Conservation (phyloP, 2,888 invertebrate genomes). For the Stenichneumon culpator region DNA sequence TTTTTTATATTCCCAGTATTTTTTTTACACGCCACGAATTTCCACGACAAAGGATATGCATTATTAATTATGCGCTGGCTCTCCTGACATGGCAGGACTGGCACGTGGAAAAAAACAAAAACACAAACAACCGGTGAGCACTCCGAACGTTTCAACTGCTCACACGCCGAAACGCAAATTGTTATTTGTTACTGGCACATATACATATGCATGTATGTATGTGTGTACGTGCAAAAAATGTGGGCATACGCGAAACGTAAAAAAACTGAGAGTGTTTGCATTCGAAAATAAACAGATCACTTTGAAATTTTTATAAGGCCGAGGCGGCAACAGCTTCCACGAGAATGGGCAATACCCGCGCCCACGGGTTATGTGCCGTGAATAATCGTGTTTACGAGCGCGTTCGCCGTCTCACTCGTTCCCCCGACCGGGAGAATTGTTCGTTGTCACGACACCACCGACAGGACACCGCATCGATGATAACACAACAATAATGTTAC, state of each 20-base stretch:
- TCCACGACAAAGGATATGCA: constrained; percentile 35
- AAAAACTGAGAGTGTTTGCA: constrained; percentile 3
- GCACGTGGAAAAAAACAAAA: background rate
- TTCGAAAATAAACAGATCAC: constrained; percentile 38
- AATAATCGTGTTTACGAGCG: constrained; percentile 57
- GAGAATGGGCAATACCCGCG: constrained; percentile 29
- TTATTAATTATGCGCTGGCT: constrained; percentile 38
- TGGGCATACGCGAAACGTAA: background rate
- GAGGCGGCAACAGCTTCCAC: background rate
- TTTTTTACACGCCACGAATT: constrained; percentile 15
- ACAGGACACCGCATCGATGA: background rate
- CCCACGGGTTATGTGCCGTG: constrained; percentile 20
- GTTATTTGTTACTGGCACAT: constrained; percentile 25
- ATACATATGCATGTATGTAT: background rate
- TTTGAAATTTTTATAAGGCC: constrained; percentile 29
- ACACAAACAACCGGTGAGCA: background rate
- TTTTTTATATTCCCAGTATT: constrained; percentile 7
- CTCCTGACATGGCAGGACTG: background rate
- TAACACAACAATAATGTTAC: constrained; percentile 21
- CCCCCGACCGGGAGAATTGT: constrained; percentile 22
- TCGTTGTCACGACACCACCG: constrained; percentile 44
- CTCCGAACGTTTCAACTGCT: constrained; percentile 1
- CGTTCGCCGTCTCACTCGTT: constrained; percentile 23
- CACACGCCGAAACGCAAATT: constrained; percentile 19
- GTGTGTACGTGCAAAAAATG: background rate